These are phyloP conservation scores for Scaptomyza flava DNA, from an alignment of 2,888 invertebrate species.

Conservation along the genomic window DNA sequence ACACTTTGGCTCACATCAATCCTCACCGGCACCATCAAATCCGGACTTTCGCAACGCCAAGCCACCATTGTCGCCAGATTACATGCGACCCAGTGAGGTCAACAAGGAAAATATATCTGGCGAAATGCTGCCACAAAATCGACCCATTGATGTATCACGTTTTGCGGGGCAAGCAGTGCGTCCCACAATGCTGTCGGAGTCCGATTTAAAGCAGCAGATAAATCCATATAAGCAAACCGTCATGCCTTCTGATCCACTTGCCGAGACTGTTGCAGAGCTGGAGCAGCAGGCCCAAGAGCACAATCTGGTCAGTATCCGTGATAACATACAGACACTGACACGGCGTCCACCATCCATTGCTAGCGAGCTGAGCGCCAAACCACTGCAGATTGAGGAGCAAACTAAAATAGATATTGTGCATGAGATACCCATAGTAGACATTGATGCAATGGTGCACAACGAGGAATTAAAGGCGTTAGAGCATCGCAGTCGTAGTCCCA, in stretches of 20 bases:
- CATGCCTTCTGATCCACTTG: conserved; percentile 59
- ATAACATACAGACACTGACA: conserved; percentile 77
- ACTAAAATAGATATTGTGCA: conserved; percentile 78
- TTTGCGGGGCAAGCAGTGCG: conserved; percentile 71
- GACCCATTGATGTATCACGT: conserved; percentile 81
- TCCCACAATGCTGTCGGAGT: conserved; percentile 54
- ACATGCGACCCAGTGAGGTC: conserved; percentile 79
- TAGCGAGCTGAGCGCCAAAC: conserved; percentile 60
- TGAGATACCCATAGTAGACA: conserved; percentile 68
- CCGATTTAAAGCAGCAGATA: conserved; percentile 50
- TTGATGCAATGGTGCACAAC: conserved; percentile 64
- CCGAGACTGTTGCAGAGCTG: conserved; percentile 73
- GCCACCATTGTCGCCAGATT: conserved; percentile 76
- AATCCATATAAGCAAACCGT: conserved; percentile 66
- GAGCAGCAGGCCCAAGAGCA: conserved; percentile 69
- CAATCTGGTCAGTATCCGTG: conserved; percentile 77
- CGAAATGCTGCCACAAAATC: conserved; percentile 76
- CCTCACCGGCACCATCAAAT: conserved; percentile 58
- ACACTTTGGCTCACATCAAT: conserved; percentile 62
- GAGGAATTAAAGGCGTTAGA: conserved; percentile 69
- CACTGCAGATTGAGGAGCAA: conserved; percentile 69
- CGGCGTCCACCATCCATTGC: conserved; percentile 76
- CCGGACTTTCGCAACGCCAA: conserved; percentile 78
- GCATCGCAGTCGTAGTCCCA: conserved; percentile 61
- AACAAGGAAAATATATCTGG: conserved; percentile 68